phyloP scores from a whole-genome alignment of 2,113 vertebrate genomes.

The Urocynchramus pylzowi region DNA sequence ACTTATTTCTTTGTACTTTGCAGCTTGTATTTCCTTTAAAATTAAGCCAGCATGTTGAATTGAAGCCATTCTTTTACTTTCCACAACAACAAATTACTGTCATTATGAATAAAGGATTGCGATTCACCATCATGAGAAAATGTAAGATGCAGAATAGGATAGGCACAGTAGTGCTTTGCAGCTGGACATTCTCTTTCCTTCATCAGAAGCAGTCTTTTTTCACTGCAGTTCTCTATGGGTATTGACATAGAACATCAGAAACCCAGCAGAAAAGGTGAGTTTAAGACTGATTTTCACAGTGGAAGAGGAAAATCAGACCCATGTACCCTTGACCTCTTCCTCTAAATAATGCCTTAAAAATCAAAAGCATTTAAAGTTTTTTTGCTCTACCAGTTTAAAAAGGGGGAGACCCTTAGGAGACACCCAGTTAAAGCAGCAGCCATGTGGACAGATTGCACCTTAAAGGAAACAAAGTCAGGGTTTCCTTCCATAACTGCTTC shows the following conservation, averaged over 20 bases:
- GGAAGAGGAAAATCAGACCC: neutral
- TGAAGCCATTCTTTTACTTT: neutral
- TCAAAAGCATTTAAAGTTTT: neutral
- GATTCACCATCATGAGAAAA: neutral
- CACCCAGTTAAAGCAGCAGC: neutral
- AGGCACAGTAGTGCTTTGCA: neutral
- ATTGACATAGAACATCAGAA: neutral
- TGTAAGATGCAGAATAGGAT: neutral
- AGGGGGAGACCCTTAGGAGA: neutral
- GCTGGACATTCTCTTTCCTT: neutral
- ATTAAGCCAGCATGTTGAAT: neutral
- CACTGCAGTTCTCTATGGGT: neutral
- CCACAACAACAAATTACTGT: neutral
- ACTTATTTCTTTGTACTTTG: neutral
- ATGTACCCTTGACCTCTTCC: neutral
- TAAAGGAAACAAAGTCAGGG: neutral
- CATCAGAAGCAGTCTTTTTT: neutral
- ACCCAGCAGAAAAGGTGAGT: neutral
- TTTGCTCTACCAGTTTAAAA: neutral
- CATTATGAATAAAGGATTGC: neutral
- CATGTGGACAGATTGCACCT: neutral
- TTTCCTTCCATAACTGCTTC: neutral
- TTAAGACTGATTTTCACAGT: neutral
- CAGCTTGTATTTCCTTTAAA: neutral
- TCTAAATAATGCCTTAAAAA: neutral